phyloP scores from a whole-genome alignment of 2,797 vertebrate genomes.

The Chaunax sp. region DNA sequence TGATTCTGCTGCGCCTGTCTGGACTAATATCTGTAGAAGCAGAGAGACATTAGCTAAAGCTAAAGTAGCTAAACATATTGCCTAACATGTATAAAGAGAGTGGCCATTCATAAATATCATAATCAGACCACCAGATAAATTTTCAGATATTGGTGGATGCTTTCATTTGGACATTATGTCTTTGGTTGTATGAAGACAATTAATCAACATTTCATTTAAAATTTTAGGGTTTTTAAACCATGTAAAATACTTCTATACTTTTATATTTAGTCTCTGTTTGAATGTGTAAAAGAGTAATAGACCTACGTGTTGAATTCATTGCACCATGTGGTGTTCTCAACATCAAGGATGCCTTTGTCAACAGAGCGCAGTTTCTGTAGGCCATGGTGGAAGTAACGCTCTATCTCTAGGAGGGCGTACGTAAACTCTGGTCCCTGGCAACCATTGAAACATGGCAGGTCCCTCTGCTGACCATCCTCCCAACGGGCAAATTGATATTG shows the following conservation, averaged over 20 bases:
- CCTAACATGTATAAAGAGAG: too few species aligned
- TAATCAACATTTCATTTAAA: neutral
- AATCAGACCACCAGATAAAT: too few species aligned
- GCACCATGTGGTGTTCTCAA: conserved; percentile 85
- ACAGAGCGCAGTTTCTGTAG: conserved; percentile 78
- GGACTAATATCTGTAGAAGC: too few species aligned
- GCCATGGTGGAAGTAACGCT: conserved; percentile 82
- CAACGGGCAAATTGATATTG: conserved; percentile 91
- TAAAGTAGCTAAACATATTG: too few species aligned
- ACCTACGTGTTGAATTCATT: conserved; percentile 85
- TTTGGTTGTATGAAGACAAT: neutral
- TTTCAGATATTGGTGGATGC: neutral
- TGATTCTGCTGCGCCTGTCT: too few species aligned
- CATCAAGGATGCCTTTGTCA: conserved; percentile 82
- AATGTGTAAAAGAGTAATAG: neutral
- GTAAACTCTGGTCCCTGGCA: conserved; percentile 82
- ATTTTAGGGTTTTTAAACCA: neutral
- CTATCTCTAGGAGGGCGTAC: conserved; percentile 83
- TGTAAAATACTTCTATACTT: neutral
- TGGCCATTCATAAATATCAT: too few species aligned
- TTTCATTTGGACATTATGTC: neutral
- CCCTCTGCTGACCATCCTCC: conserved; percentile 85
- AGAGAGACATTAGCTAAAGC: too few species aligned
- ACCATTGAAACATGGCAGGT: conserved; percentile 85
- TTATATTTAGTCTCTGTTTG: neutral